phyloP scores from a whole-genome alignment of 2,888 invertebrate species.

The Elegia similella region DNA sequence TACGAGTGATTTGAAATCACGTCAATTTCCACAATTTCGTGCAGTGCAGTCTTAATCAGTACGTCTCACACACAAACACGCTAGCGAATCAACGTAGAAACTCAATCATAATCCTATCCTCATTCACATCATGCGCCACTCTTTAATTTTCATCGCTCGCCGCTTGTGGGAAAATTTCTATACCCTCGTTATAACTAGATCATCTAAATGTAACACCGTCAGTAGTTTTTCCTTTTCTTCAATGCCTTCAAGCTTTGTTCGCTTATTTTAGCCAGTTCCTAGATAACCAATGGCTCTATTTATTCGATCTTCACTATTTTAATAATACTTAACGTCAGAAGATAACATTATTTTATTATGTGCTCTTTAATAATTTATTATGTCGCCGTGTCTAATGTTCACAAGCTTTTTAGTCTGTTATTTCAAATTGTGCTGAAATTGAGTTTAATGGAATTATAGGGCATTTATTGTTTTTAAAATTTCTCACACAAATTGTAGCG shows the following conservation, averaged over 20 bases:
- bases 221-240: not conserved
- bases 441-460: too few species aligned
- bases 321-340: not conserved
- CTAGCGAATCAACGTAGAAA: conserved; percentile 3
- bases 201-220: conserved; percentile 8
- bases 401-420: conserved; percentile 25
- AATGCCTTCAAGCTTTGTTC: too few species aligned
- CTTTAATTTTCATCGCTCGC: conserved; percentile 11
- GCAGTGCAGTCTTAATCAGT: too few species aligned
- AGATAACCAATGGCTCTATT: not conserved
- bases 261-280: too few species aligned
- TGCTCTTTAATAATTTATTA: too few species aligned
- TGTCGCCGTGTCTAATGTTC: conserved; percentile 45
- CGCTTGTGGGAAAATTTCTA: conserved; percentile 12
- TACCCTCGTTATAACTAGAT: conserved; percentile 4
- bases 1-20: too few species aligned
- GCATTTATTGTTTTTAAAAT: too few species aligned
- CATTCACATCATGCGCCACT: conserved; percentile 6
- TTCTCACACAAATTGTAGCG: too few species aligned
- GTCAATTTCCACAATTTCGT: too few species aligned
- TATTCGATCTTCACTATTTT: not conserved
- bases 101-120: conserved; percentile 3
- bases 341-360: conserved; percentile 24
- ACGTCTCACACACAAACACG: not conserved
- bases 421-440: too few species aligned